Percentiles rank a stretch among this genome's conserved stretches.
Conservation (phyloP, 1,140 invertebrate species). For the Triops cancriformis region DNA sequence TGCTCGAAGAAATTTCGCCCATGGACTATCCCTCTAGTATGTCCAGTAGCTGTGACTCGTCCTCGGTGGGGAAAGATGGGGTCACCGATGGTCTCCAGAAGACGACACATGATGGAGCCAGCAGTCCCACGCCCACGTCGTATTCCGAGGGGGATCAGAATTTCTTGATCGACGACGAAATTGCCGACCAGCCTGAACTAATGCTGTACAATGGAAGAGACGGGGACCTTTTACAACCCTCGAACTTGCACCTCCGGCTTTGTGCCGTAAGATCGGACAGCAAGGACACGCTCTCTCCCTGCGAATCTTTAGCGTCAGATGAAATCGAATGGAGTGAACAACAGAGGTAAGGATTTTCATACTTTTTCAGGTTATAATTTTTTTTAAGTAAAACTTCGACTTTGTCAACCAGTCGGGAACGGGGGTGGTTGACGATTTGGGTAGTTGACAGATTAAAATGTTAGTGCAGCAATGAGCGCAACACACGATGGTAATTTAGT, state of each 20-base stretch:
- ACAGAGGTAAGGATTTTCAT: neutral
- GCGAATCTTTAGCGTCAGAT: neutral
- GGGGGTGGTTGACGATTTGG: too few species aligned
- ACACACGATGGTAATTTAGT: too few species aligned
- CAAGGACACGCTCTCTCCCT: neutral
- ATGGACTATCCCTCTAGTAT: neutral
- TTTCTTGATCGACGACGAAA: neutral
- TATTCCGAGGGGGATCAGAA: neutral
- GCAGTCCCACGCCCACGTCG: neutral
- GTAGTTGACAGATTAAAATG: too few species aligned
- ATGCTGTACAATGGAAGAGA: neutral
- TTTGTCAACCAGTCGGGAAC: too few species aligned
- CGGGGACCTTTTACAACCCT: neutral
- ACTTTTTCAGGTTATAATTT: neutral
- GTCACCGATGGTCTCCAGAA: neutral
- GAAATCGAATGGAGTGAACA: constrained; percentile 5
- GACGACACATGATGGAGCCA: neutral
- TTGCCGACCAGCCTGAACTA: neutral
- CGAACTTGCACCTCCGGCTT: neutral
- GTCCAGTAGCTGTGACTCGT: neutral
- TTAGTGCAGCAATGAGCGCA: too few species aligned
- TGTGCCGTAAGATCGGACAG: constrained; percentile 1
- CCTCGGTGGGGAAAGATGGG: neutral
- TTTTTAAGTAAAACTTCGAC: too few species aligned
- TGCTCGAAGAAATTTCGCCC: neutral